phyloP scores from a whole-genome alignment of 2,113 vertebrate genomes.

The Okapia johnstoni region DNA sequence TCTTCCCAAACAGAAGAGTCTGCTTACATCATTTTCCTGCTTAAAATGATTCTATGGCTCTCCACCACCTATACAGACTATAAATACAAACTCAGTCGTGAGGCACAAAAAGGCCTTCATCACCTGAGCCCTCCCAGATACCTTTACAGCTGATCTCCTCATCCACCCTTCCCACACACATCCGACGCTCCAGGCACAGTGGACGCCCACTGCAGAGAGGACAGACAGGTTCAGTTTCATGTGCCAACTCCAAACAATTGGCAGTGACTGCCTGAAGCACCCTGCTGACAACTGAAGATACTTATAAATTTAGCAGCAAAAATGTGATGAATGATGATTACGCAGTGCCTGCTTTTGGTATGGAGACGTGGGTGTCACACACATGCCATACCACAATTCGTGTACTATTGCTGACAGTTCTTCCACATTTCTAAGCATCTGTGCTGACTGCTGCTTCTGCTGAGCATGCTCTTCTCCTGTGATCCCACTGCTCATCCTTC shows the following conservation, averaged over 20 bases:
- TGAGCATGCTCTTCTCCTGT: background rate
- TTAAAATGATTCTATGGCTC: background rate
- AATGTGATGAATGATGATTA: background rate
- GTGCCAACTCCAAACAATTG: constrained; percentile 37
- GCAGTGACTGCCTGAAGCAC: constrained; percentile 26
- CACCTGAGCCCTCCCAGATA: background rate
- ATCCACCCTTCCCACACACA: constrained; percentile 46
- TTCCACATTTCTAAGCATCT: background rate
- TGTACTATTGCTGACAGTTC: background rate
- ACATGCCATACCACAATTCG: background rate
- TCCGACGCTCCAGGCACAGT: constrained; percentile 11
- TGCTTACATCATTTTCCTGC: background rate
- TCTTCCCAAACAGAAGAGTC: background rate
- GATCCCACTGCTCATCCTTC: background rate
- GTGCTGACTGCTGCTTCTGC: background rate
- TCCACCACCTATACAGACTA: background rate
- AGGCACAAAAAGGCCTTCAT: background rate
- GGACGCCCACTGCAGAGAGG: constrained; percentile 19
- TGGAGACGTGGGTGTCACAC: background rate
- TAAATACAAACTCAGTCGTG: background rate
- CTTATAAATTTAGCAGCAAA: constrained; percentile 36
- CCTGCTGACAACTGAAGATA: constrained; percentile 1
- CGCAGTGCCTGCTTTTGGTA: background rate
- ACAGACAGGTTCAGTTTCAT: constrained; percentile 52
- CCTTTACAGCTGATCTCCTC: background rate